Evolutionary conservation across 2,113 vertebrate genomes (phyloP).

Genomic region (Helogale parvula): DNA sequence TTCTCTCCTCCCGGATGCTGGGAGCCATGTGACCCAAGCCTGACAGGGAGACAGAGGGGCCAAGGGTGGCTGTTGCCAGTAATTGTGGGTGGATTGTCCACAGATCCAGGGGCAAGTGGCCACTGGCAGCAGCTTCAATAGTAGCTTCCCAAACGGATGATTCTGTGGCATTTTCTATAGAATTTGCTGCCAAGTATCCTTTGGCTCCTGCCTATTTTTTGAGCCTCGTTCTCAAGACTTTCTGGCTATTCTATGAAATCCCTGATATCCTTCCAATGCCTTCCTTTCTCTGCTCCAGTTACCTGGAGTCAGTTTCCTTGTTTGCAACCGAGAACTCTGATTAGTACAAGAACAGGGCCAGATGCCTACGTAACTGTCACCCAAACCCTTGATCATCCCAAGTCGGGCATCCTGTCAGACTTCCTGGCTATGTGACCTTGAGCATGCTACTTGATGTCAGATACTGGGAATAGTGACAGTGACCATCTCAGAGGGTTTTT

Average conservation of each 20-base stretch:
- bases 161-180: neutral
- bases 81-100: neutral
- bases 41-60: neutral
- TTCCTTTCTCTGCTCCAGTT: conserved; percentile 31
- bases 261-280: neutral
- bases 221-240: conserved; percentile 29
- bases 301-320: neutral
- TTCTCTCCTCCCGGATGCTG: neutral
- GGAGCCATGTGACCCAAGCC: neutral
- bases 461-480: neutral
- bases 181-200: conserved; percentile 43
- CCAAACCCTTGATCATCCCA: neutral
- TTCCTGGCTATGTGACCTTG: neutral
- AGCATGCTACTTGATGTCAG: neutral
- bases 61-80: neutral
- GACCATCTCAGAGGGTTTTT: neutral
- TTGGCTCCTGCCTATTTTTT: neutral
- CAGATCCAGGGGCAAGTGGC: neutral
- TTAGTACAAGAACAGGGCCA: conserved; percentile 37
- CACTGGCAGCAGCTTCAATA: neutral
- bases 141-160: neutral
- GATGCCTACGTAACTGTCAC: neutral
- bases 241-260: conserved; percentile 1
- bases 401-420: neutral
- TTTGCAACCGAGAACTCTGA: conserved; percentile 10